These are phyloP conservation scores for Fragum whitleyi DNA, from an alignment of 2,888 invertebrate species.

Conservation along the genomic window DNA sequence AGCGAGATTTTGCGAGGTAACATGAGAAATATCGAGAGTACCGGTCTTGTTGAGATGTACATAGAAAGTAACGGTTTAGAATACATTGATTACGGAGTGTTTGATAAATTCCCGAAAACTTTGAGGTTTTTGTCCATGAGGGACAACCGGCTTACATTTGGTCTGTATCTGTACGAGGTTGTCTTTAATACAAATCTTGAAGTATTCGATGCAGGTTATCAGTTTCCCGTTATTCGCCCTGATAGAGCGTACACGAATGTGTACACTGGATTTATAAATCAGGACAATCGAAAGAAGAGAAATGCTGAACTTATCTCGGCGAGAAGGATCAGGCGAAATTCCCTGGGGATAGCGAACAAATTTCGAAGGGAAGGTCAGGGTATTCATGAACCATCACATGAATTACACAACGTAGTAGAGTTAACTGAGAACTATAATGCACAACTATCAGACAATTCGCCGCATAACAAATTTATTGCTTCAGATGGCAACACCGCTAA, in stretches of 20 bases:
- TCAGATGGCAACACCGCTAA: too few relatives aligned
- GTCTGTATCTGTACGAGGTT: slow-evolving; percentile 36
- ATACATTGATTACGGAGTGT: slow-evolving; percentile 51
- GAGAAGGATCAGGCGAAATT: too few relatives aligned
- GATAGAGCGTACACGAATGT: slow-evolving; percentile 8
- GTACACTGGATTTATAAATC: background rate
- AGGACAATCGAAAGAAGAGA: background rate
- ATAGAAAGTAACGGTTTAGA: slow-evolving; percentile 57
- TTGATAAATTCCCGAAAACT: slow-evolving; percentile 38
- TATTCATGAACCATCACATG: background rate
- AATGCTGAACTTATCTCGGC: background rate
- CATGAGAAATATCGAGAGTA: slow-evolving; percentile 13
- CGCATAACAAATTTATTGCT: background rate
- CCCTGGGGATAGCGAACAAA: too few relatives aligned
- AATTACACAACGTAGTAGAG: background rate
- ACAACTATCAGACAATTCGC: background rate
- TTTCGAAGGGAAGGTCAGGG: background rate
- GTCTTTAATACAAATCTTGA: slow-evolving; percentile 45
- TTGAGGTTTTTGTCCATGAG: slow-evolving; percentile 40
- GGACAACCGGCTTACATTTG: slow-evolving; percentile 46
- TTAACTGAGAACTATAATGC: background rate
- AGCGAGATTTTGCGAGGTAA: slow-evolving; percentile 33
- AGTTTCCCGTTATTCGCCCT: background rate
- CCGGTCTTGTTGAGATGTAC: slow-evolving; percentile 36
- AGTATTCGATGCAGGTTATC: slow-evolving; percentile 48